Base-by-base conservation (phyloP, 2,113 vertebrate genomes). In the Laterallus jamaicensis region DNA sequence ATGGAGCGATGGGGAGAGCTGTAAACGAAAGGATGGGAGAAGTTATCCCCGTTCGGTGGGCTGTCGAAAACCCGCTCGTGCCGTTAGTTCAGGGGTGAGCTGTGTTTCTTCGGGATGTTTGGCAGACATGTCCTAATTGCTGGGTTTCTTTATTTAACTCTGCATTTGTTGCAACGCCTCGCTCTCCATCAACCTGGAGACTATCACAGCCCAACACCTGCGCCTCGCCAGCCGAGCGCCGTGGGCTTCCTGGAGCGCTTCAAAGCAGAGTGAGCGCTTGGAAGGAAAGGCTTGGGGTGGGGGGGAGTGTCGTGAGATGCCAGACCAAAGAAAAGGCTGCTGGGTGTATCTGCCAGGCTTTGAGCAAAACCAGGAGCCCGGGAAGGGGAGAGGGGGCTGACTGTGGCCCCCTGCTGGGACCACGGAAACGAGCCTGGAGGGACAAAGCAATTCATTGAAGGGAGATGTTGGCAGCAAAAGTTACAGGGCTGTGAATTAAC, bases 21-120 rank as follows among this genome's bases (percentile, higher is more conserved):
- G 77, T 62, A 76, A 90, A 78, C 35, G 29, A 71, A 60, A 67
- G 86, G 93, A 91, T 93, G 22, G 83, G 81, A 81, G 91, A 86
- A 50, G 28, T 29, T 32, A 5, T 55, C 25, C 26, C 25, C 3
- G 3, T 22, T 26, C 0, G 7, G 42, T 39, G 40, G 56, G n/a
- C 25, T 39, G 12, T 13, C 5, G 2, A n/a, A 80, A 76, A 52
- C 9, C 68, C 2, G 0, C 73, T 40, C 2, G 8, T 49, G 35
- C 49, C 3, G 4, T 63, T 59, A 4, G 5, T 59, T 44, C 50
- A 12, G 60, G 29, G 25, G 64, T 37, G 4, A 54, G 64, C 8
- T 2, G 32, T 24, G 5, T 80, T 50, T 22, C 64, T 25, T 28
- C 0, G 2, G 66, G 71, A 56, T 1, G 5, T n/a, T n/a, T 6